These are phyloP conservation scores for Maylandia zebra DNA, from an alignment of 2,113 vertebrate species.

Conservation along the genomic window DNA sequence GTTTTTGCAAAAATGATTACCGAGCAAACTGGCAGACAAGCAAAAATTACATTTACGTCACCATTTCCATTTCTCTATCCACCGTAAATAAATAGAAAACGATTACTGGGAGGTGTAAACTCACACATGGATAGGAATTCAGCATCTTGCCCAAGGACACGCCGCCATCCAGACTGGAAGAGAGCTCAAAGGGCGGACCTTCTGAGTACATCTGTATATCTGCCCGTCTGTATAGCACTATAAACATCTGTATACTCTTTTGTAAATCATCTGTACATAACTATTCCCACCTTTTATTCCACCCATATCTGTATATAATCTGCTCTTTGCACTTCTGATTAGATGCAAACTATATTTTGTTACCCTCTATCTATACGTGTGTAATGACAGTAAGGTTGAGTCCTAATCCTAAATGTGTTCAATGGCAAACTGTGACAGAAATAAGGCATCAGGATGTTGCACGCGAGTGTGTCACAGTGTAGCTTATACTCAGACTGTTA, in stretches of 20 bases:
- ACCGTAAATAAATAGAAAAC: background rate
- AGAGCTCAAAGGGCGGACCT: fast-evolving
- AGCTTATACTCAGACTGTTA: background rate
- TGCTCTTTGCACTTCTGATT: background rate
- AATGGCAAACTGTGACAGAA: background rate
- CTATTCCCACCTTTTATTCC: background rate
- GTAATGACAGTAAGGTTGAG: background rate
- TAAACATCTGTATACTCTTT: background rate
- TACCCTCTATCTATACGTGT: background rate
- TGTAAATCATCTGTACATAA: background rate
- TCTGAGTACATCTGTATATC: background rate
- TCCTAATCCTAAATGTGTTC: background rate
- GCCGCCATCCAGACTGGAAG: background rate
- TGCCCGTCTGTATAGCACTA: background rate
- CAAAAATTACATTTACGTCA: background rate
- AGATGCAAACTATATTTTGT: background rate
- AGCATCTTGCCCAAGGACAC: background rate
- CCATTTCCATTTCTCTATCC: background rate
- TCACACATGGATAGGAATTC: background rate
- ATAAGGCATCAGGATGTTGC: background rate
- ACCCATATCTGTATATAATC: background rate
- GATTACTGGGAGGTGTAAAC: background rate
- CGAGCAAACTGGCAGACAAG: fast-evolving
- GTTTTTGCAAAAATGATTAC: background rate
- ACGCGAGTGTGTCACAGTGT: background rate